Evolutionary conservation across 2,888 invertebrate genomes (phyloP).

Genomic region (Nipponacmea schrenckii): DNA sequence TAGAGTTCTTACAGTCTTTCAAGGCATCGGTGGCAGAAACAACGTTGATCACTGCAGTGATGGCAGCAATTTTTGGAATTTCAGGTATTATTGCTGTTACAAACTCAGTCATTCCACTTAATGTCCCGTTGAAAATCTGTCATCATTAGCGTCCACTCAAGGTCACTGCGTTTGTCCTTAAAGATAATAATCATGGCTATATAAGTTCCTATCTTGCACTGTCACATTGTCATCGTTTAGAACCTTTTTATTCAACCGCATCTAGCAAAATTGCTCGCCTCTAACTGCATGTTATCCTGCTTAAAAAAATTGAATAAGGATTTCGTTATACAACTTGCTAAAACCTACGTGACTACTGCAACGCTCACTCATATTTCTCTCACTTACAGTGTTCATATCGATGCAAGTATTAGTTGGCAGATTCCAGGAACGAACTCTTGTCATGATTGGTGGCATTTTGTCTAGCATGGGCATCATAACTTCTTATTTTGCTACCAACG

Average conservation of each 20-base stretch:
- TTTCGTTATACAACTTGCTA: too few relatives aligned
- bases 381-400: background rate
- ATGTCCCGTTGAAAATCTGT: too few relatives aligned
- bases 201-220: too few relatives aligned
- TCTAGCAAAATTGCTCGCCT: too few relatives aligned
- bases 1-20: background rate
- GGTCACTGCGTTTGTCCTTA: too few relatives aligned
- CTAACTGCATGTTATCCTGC: too few relatives aligned
- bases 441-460: background rate
- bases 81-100: background rate
- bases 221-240: background rate
- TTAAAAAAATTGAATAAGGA: too few relatives aligned
- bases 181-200: too few relatives aligned
- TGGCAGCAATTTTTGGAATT: background rate
- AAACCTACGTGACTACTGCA: too few relatives aligned
- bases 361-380: too few relatives aligned
- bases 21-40: background rate
- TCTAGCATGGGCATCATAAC: background rate
- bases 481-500: background rate
- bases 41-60: background rate
- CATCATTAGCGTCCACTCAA: too few relatives aligned
- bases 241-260: background rate
- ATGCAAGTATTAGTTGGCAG: background rate
- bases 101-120: too few relatives aligned
- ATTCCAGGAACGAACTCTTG: background rate